These are phyloP conservation scores for Redunca redunca DNA, from an alignment of 2,113 vertebrate genomes.

Conservation along the genomic window DNA sequence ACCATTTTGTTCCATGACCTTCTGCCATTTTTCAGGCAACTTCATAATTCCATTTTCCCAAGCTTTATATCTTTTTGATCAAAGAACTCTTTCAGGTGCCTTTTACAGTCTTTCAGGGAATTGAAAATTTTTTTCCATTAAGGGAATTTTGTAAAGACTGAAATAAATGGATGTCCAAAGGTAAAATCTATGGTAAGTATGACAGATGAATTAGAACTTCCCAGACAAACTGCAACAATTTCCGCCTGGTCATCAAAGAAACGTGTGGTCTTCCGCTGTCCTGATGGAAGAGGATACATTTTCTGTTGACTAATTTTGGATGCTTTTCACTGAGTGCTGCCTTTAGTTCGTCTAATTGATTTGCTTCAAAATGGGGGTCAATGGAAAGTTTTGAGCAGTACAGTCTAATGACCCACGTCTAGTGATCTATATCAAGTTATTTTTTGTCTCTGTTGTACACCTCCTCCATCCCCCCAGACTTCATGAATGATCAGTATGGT, in stretches of 20 bases:
- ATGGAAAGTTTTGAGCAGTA: not conserved
- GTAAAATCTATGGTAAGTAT: not conserved
- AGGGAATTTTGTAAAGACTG: not conserved
- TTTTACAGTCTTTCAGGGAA: not conserved
- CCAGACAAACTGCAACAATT: not conserved
- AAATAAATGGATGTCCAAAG: not conserved
- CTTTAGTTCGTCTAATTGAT: not conserved
- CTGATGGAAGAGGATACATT: not conserved
- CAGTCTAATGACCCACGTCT: not conserved
- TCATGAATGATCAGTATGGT: not conserved
- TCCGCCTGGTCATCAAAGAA: not conserved
- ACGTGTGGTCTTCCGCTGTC: not conserved
- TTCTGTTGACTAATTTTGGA: not conserved
- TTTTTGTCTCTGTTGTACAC: not conserved
- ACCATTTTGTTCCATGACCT: not conserved
- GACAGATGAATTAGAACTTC: not conserved
- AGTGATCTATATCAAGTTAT: not conserved
- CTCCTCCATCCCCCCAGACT: not conserved
- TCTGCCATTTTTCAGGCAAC: not conserved
- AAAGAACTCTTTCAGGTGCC: not conserved
- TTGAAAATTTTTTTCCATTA: not conserved
- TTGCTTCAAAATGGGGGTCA: not conserved
- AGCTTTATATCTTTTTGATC: not conserved
- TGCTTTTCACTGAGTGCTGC: not conserved
- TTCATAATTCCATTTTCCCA: not conserved